Base-by-base conservation (phyloP, 1,140 invertebrate species). In the Homalodisca vitripennis region DNA sequence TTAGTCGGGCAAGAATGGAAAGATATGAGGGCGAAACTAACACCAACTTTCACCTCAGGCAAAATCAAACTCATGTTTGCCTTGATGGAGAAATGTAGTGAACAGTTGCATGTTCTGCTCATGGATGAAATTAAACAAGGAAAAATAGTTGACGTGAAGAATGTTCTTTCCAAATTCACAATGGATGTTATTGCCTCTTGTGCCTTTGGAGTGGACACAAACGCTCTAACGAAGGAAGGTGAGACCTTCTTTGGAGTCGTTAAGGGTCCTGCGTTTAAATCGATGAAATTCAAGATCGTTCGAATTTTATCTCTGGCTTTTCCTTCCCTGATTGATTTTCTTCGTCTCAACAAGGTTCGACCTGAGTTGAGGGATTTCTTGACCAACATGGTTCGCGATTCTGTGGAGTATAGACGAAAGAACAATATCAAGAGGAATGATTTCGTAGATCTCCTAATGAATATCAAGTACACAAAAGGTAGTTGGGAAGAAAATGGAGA, bases 41-140 rank as follows among this genome's bases (percentile, higher is more conserved):
- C 84, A 41, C 85, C 85, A 10, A 84, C 84, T 0, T 89, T 89
- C 71, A 87, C 83, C 31, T 83, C 83, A 0, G 82, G 82, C 3
- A 88, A 88, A 77, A 80, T 89, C 73, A 86, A 84, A 72, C 81
- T 76, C 14, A 85, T 85, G 83, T 85, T 83, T 73, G 76, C 79
- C 62, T 79, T 80, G 14, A 81, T 85, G 41, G 79, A 81, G 1
- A 72, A 80, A 3, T 79, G 82, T 68, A 78, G 22, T 14, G 55
- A 57, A 46, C 13, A 70, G 41, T n/a, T 69, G 13, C 22, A 57
- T 29, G 48, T 69, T 2, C 47, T 64, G 17, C 10, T 69, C 10
- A 48, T 57, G 24, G 2, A 46, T 14, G 31, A 62, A 51, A 24
- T 41, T 2, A 14, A 55, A 27, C 26, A 10, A 27, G 30, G 32